Evolutionary conservation across 1,140 invertebrate genomes (phyloP).

Genomic region (Pseudomyrmex concolor): DNA sequence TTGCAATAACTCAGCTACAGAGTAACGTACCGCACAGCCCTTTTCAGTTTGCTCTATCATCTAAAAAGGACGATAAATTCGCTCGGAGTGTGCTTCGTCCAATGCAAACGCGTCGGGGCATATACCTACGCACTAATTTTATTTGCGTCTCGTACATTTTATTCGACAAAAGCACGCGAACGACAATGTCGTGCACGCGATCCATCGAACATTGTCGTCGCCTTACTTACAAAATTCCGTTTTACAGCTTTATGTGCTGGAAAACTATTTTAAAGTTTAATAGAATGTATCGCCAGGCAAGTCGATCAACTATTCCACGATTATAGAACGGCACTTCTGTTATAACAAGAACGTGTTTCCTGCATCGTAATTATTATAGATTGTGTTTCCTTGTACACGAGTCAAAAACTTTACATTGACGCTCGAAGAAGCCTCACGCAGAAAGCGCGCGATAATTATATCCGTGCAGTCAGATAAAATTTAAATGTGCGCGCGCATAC

Average conservation of each 20-base stretch:
- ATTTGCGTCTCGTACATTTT: constrained; percentile 33
- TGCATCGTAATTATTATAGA: constrained; percentile 11
- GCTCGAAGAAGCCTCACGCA: background rate
- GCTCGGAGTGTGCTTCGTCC: constrained; percentile 42
- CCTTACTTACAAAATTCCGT: constrained; percentile 1
- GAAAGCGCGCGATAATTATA: background rate
- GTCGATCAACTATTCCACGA: constrained; percentile 1
- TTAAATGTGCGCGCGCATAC: too few species aligned
- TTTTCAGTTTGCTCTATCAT: constrained; percentile 31
- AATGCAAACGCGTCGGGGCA: constrained; percentile 34
- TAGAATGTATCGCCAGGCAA: background rate
- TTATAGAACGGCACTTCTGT: background rate
- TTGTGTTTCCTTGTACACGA: background rate
- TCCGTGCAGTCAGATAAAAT: too few species aligned
- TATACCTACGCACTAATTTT: constrained; percentile 13
- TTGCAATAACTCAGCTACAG: constrained; percentile 58
- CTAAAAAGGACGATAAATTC: constrained; percentile 53
- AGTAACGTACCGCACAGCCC: constrained; percentile 2
- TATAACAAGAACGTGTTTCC: background rate
- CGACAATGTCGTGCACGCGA: background rate
- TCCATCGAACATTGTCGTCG: constrained; percentile 17
- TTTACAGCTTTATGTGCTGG: background rate
- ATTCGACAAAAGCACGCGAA: background rate
- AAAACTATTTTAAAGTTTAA: constrained; percentile 20
- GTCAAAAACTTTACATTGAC: background rate